Conservation (phyloP, 1,140 invertebrate genomes). For the Drosophila yakuba region DNA sequence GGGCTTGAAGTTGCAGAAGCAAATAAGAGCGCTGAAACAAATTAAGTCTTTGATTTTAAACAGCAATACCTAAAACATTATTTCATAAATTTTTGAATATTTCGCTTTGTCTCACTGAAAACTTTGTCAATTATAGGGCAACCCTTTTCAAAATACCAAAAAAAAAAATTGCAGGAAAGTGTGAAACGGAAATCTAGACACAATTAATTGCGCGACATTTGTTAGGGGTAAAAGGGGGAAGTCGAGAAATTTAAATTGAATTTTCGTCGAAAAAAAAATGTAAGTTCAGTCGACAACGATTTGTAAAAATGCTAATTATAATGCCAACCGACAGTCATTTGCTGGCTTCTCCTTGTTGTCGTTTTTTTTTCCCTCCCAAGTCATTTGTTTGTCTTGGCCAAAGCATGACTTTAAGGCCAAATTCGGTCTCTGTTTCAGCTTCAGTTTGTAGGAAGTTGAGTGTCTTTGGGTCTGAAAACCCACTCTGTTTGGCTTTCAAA, state of each 20-base stretch:
- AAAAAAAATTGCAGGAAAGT: conserved; percentile 40
- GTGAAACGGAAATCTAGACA: conserved; percentile 77
- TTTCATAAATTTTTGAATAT: too few species aligned
- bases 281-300: conserved; percentile 33
- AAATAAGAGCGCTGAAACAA: neutral
- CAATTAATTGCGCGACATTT: conserved; percentile 82
- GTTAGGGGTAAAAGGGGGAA: conserved; percentile 33
- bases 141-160: conserved; percentile 36
- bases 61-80: too few species aligned
- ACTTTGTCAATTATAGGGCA: conserved; percentile 72
- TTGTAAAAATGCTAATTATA: conserved; percentile 56
- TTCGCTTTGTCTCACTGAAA: conserved; percentile 18
- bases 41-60: too few species aligned
- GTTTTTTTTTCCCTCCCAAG: conserved; percentile 7
- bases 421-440: conserved; percentile 5
- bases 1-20: neutral
- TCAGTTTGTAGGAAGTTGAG: conserved; percentile 11
- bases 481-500: conserved; percentile 44
- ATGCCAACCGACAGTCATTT: conserved; percentile 50
- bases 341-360: conserved; percentile 14
- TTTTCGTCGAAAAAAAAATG: conserved; percentile 22
- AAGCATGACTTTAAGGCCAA: conserved; percentile 33
- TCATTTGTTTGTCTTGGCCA: conserved; percentile 35
- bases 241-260: conserved; percentile 58
- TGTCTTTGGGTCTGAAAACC: conserved; percentile 4